Conservation (phyloP, 30 jellyfish, hydroid and myxozoan genomes). For the Mastigias papua region DNA sequence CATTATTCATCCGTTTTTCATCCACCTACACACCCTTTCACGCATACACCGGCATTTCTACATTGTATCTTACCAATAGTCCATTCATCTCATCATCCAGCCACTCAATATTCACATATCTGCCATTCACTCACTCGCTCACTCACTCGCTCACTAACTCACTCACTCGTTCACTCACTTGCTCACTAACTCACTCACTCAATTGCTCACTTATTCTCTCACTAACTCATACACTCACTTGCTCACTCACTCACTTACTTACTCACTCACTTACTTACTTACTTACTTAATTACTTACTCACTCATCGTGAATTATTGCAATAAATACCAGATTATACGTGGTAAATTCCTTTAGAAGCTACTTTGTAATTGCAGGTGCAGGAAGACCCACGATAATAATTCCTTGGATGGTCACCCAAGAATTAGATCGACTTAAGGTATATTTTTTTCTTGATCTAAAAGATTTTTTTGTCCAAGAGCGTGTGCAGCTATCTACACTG, state of each 20-base stretch:
- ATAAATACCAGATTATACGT: no score
- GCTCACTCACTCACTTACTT: not conserved
- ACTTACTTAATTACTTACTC: not conserved
- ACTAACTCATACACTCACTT: not conserved
- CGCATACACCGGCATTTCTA: no score
- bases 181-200: not conserved
- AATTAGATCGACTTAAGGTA: conserved; percentile 95
- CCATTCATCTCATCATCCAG: no score
- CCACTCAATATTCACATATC: no score
- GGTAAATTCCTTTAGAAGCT: no score
- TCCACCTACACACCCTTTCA: no score
- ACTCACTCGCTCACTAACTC: no score
- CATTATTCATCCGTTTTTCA: no score
- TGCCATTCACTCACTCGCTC: no score
- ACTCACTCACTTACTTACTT: not conserved
- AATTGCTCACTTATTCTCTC: not conserved
- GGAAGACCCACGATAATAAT: conserved; percentile 89
- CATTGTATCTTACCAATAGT: no score
- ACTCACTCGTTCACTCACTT: not conserved
- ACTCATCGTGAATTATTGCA: no score
- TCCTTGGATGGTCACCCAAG: conserved; percentile 99
- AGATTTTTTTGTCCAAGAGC: no score
- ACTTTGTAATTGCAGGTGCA: conserved; percentile 49
- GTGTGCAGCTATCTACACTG: not conserved
- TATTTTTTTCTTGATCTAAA: not conserved